These are phyloP conservation scores for Lumbricus terrestris DNA, from an alignment of 2,888 invertebrate species.

Conservation along the genomic window DNA sequence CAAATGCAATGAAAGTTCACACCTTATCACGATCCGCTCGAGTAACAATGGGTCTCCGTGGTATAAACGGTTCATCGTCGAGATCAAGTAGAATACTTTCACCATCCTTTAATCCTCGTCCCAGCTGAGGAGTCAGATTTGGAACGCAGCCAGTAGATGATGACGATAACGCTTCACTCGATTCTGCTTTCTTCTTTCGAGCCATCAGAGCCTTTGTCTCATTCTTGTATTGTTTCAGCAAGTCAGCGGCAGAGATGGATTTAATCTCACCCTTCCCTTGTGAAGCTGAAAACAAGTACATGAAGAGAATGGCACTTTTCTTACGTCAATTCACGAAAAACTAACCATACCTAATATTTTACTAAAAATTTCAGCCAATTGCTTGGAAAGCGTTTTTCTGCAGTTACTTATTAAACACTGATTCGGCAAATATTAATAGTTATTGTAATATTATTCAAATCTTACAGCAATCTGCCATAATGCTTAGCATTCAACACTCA, in stretches of 20 bases:
- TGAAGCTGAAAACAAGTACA: neutral
- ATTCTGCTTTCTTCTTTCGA: neutral
- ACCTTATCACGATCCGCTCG: conserved; percentile 13
- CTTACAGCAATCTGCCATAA: neutral
- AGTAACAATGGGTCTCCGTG: neutral
- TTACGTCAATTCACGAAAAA: neutral
- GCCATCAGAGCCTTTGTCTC: conserved; percentile 9
- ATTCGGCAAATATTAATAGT: neutral
- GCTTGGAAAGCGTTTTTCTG: neutral
- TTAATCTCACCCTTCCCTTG: conserved; percentile 1
- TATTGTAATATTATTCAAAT: neutral
- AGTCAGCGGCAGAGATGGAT: neutral
- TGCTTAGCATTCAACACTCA: neutral
- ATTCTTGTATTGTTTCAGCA: neutral
- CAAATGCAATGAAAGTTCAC: neutral
- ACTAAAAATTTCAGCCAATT: neutral
- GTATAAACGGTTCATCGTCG: neutral
- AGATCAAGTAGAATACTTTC: conserved; percentile 14
- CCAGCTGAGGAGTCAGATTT: conserved; percentile 21
- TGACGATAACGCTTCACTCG: neutral
- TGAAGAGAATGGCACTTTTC: neutral
- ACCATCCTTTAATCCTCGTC: conserved; percentile 27
- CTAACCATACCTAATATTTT: neutral
- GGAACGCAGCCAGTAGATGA: neutral
- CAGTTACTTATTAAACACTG: neutral